Evolutionary conservation across 1,140 invertebrate genomes (phyloP), one percentile per base, ranked within the genome.

Genomic region (Phenacoccus solenopsis): DNA sequence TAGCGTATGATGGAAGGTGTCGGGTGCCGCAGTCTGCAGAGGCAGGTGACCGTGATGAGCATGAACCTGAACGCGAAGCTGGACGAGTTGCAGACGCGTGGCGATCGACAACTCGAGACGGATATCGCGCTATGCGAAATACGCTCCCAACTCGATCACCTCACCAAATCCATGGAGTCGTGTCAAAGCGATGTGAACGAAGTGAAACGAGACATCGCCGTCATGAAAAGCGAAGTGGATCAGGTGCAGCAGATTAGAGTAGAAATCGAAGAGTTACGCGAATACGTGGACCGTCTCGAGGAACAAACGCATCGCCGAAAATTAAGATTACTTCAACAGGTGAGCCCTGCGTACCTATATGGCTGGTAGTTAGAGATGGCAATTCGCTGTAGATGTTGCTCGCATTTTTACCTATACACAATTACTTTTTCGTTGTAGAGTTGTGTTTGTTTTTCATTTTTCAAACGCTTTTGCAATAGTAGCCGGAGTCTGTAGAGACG

Each of bases 31-130:
- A 93, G 90, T 88, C 89, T 93, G 84, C 91, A 94, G 85, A 91
- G 92, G 85, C 91, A 93, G 88, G 90, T 93, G 86, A 91, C 89
- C 85, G 89, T 93, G 83, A 94, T 94, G 92, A 93, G 90, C 82
- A 91, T 92, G 88, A 93, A 93, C 85, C 86, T 94, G 82, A 89
- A 87, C 79, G 87, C 89, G 76, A 92, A 93, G 84, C 84, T 94
- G 84, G 91, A 93, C 82, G 90, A 93, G 82, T 86, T 94, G 81
- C 90, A 92, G 77, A 75, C 76, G 80, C 84, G 88, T 75, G 76
- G 78, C 70, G 72, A 72, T 57, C 87, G 88, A 74, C 90, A 93
- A 81, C 84, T 91, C 77, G 91, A 93, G 83, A 93, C 90, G 72
- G 91, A 89, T 78, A 90, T 93, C 76, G 90, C 90, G 73, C 86